Conservation (phyloP, 92 coral and sea anemone genomes). For the Palythoa caribaeorum region DNA sequence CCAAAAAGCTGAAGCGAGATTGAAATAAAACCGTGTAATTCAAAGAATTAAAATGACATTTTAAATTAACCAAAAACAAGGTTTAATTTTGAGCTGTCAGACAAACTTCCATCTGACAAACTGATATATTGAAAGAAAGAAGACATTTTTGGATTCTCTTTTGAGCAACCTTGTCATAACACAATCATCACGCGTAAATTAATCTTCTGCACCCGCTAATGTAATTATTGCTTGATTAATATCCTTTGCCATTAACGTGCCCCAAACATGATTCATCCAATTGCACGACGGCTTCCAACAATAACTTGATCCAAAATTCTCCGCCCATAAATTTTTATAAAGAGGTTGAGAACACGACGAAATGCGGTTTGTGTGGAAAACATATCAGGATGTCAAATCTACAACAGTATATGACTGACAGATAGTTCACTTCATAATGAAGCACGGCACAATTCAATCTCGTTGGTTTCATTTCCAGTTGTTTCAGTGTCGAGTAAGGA, state of each 20-base stretch:
- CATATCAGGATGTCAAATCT: conserved; percentile 6
- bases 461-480: not conserved
- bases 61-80: too few species aligned
- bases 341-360: conserved; percentile 24
- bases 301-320: not conserved
- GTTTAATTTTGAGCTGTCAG: too few species aligned
- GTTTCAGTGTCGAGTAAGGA: not conserved
- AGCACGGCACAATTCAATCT: not conserved
- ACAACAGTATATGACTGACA: conserved; percentile 25
- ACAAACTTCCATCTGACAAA: not conserved
- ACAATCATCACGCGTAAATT: conserved; percentile 37
- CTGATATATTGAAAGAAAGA: conserved; percentile 1
- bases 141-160: not conserved
- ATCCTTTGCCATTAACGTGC: conserved; percentile 24
- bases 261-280: conserved; percentile 40
- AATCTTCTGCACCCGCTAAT: conserved; percentile 31
- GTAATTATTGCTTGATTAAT: conserved; percentile 44
- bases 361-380: conserved; percentile 12
- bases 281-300: conserved; percentile 19
- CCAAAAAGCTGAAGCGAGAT: too few species aligned
- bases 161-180: not conserved
- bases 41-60: too few species aligned
- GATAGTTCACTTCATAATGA: conserved; percentile 3
- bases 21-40: too few species aligned
- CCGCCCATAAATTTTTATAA: conserved; percentile 21